Conservation (phyloP, 2,888 invertebrate genomes). For the Dicyrtomina minuta region DNA sequence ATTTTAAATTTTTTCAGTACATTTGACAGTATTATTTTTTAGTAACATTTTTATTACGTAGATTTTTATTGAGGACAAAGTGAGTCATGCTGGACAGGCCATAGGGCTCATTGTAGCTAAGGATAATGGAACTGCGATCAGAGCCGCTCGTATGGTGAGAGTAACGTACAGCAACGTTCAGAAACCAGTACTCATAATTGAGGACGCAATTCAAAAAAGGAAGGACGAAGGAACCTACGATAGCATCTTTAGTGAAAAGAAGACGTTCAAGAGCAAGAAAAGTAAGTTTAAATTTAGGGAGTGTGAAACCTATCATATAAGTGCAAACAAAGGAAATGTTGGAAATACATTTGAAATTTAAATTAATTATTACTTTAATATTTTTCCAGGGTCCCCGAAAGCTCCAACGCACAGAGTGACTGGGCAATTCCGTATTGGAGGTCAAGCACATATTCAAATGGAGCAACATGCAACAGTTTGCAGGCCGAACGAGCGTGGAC, state of each 20-base stretch:
- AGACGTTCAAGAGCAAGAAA: no score
- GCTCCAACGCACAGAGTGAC: constrained; percentile 55
- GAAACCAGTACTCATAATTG: constrained; percentile 48
- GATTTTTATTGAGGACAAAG: constrained; percentile 55
- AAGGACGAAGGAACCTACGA: constrained; percentile 24
- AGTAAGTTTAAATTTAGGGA: no score
- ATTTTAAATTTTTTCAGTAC: constrained; percentile 2
- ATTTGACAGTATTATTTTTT: no score
- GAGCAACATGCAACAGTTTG: constrained; percentile 70
- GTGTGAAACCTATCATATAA: no score
- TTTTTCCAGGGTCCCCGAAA: not conserved
- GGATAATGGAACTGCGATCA: constrained; percentile 51
- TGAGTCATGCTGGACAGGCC: constrained; percentile 56
- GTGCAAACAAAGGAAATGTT: no score
- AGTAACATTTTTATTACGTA: constrained; percentile 40
- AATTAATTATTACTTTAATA: no score
- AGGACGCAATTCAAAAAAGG: constrained; percentile 30
- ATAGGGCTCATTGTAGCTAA: constrained; percentile 57
- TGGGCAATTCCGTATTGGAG: constrained; percentile 60
- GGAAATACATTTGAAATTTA: no score
- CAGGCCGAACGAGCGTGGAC: constrained; percentile 69
- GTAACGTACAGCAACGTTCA: constrained; percentile 52
- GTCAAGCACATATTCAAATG: constrained; percentile 72
- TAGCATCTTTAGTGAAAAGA: not conserved
- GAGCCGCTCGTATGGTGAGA: constrained; percentile 55